These are phyloP conservation scores for Cynopterus brachyotis DNA, from an alignment of 2,113 vertebrate genomes.

Conservation along the genomic window DNA sequence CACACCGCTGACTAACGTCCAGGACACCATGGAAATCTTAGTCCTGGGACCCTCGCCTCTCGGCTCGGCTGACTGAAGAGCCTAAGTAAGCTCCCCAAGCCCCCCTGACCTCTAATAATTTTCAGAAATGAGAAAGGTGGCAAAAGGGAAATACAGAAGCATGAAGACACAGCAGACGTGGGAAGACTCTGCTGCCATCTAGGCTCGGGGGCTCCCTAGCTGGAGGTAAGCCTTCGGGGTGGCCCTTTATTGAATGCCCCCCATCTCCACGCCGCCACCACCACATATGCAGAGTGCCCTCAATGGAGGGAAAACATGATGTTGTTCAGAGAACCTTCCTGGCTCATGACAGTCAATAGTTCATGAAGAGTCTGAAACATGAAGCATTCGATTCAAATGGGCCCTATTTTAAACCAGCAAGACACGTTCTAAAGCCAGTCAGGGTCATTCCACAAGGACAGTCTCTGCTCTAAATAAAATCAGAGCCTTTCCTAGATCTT, in stretches of 20 bases:
- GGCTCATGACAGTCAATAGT: rapidly evolving
- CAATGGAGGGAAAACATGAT: neutral
- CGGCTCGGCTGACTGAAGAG: rapidly evolving
- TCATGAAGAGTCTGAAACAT: neutral
- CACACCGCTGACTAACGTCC: neutral
- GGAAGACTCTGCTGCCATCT: rapidly evolving
- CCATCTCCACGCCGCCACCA: too few relatives aligned
- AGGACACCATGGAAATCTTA: neutral
- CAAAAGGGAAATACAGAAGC: neutral
- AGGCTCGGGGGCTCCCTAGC: rapidly evolving
- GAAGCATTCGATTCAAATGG: neutral
- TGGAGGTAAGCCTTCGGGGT: neutral
- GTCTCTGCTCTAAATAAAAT: neutral
- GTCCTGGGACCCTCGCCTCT: neutral
- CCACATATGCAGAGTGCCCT: neutral
- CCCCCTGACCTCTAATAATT: neutral
- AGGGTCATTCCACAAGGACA: neutral
- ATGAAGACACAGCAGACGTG: neutral
- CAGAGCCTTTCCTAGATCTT: neutral
- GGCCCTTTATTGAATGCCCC: too few relatives aligned
- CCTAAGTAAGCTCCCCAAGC: neutral
- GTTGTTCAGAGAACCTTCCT: neutral
- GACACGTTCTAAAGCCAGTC: neutral
- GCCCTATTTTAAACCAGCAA: neutral
- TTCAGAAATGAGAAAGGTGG: neutral